These are phyloP conservation scores for Phoebastria nigripes DNA, from an alignment of 2,797 vertebrate genomes.

Conservation along the genomic window DNA sequence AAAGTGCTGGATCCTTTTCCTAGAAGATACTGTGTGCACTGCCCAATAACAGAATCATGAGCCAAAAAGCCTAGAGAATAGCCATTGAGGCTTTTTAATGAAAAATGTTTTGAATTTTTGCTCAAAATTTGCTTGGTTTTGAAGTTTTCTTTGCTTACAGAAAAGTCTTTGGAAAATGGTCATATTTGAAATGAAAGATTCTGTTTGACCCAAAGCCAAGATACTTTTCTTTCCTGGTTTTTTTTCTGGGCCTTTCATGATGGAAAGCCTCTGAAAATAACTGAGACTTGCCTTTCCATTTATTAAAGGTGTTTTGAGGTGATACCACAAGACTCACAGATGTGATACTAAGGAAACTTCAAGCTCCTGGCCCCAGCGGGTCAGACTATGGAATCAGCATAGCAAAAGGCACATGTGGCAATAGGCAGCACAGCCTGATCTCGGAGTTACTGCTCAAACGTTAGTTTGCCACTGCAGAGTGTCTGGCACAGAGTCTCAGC, in stretches of 20 bases:
- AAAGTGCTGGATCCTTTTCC: not conserved
- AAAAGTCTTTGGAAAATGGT: not conserved
- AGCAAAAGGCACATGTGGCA: not conserved
- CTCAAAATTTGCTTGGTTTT: not conserved
- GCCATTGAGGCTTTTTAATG: too few relatives aligned
- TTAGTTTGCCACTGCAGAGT: not conserved
- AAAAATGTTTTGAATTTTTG: not conserved
- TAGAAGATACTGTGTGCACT: not conserved
- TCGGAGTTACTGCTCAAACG: not conserved
- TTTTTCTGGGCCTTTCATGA: not conserved
- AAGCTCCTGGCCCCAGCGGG: not conserved
- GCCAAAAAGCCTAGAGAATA: not conserved
- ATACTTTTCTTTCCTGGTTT: not conserved
- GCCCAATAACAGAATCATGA: not conserved
- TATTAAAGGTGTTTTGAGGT: not conserved
- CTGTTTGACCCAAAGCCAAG: not conserved
- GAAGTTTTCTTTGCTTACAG: not conserved
- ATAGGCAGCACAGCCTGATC: not conserved
- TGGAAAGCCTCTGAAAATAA: not conserved
- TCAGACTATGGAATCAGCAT: not conserved
- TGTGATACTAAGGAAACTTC: not conserved
- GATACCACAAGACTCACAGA: not conserved
- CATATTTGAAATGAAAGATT: not conserved
- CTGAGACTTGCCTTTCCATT: not conserved
- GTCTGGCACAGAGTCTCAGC: not conserved